Base-by-base conservation (phyloP, 2,888 invertebrate species). In the Sinelater perroti region DNA sequence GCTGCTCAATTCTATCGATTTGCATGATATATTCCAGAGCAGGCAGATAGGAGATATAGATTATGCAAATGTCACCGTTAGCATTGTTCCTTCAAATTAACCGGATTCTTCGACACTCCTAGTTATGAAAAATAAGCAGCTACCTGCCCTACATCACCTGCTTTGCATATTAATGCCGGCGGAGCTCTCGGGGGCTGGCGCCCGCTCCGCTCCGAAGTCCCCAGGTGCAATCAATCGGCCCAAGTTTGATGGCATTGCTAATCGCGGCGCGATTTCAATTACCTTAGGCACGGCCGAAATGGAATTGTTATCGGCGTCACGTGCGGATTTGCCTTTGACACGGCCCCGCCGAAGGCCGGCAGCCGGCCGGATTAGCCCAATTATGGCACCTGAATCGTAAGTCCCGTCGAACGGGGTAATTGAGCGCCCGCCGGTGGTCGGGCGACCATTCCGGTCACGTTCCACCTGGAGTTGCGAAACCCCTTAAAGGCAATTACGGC, bases 241-340 rank as follows among this genome's bases (percentile, higher is more conserved):
- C 7, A 8, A 13, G 7, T 38, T 21, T 11, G 6, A 16, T 1
- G 6, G n/a, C 10, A 44, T 44, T 44, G 17, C 40, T 40, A 51
- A 40, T 40, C 40, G 8, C 10, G 10, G 2, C 20, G 51, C 31
- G 35, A 35, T 35, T 46, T 28, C 36, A 36, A 54, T 54, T 54
- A 38, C 45, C 44, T 30, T 30, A 44, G 28, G 28, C 26, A 42
- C 18, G 10, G 20, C 13, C 20, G 10, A 11, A 21, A 38, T 13
- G 21, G 24, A 30, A 44, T 44, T 30, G 13, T 10, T 14, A 36
- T 11, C 35, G 17, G 6, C 6, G n/a, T n/a, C 53, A 53, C 53
- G 53, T 46, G 46, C 46, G 18, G 21, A n/a, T 31, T 42, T 18
- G 53, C 36, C 38, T 54, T 46, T 54, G 36, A 45, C 45, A 13